Evolutionary conservation across 2,888 invertebrate genomes (phyloP).

Genomic region (Cryptocephalus moraei): DNA sequence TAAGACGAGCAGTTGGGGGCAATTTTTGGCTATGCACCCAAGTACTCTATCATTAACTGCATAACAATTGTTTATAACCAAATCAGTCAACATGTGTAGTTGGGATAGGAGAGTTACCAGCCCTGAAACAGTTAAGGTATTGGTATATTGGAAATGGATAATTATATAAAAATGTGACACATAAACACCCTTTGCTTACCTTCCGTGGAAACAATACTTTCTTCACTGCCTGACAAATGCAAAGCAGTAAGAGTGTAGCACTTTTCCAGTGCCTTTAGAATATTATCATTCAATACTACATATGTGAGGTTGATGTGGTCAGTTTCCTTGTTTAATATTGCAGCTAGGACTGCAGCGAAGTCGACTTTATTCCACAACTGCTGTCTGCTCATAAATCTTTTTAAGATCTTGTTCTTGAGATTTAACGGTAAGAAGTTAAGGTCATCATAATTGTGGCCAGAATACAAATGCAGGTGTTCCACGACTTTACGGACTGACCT

Average conservation of each 20-base stretch:
- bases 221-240: slow-evolving; percentile 20
- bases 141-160: no score
- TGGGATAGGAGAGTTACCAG: slow-evolving; percentile 25
- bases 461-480: slow-evolving; percentile 18
- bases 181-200: slow-evolving; percentile 13
- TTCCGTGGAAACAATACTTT: slow-evolving; percentile 17
- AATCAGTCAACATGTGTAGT: slow-evolving; percentile 20
- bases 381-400: slow-evolving; percentile 19
- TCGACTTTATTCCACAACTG: slow-evolving; percentile 21
- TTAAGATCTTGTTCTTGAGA: slow-evolving; percentile 27
- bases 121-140: slow-evolving; percentile 17
- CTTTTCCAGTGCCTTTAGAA: slow-evolving; percentile 22
- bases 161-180: no score
- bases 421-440: slow-evolving; percentile 21
- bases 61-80: slow-evolving; percentile 26
- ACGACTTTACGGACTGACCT: slow-evolving; percentile 19
- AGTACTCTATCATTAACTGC: slow-evolving; percentile 45
- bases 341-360: slow-evolving; percentile 20
- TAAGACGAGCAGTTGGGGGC: slow-evolving; percentile 38
- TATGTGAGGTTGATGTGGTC: slow-evolving; percentile 27
- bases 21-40: slow-evolving; percentile 40
- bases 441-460: slow-evolving; percentile 12
- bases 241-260: slow-evolving; percentile 26
- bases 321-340: slow-evolving; percentile 18
- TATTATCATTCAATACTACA: slow-evolving; percentile 25